Evolutionary conservation across 2,888 invertebrate species (phyloP).

Genomic region (Acrocyrtus sp.): DNA sequence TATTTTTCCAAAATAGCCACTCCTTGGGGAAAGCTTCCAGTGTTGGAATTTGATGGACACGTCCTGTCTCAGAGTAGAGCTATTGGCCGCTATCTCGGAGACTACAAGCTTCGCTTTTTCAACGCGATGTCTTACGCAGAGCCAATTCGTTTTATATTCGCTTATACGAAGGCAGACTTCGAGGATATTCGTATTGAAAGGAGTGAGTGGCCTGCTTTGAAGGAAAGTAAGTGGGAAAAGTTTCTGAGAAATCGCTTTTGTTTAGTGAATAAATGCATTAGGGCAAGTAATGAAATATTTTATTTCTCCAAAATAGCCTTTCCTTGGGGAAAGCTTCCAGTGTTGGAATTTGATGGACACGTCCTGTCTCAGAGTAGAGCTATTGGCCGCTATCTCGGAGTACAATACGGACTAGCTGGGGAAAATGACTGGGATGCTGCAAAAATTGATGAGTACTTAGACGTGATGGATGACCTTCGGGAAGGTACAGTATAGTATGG

Average conservation of each 20-base stretch:
- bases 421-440: conserved; percentile 18
- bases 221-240: conserved; percentile 15
- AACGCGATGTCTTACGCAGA: conserved; percentile 21
- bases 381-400: conserved; percentile 5
- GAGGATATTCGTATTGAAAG: conserved; percentile 32
- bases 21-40: conserved; percentile 16
- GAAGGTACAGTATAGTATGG: neutral
- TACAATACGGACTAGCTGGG: conserved; percentile 1
- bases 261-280: neutral
- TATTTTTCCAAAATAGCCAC: too few species aligned
- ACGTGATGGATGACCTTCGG: conserved; percentile 8
- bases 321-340: conserved; percentile 16
- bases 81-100: conserved; percentile 9
- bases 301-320: too few species aligned
- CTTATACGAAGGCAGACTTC: conserved; percentile 27
- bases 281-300: neutral
- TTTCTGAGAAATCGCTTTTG: neutral
- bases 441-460: conserved; percentile 21
- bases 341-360: conserved; percentile 10
- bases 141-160: conserved; percentile 32
- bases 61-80: conserved; percentile 7
- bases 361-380: conserved; percentile 7
- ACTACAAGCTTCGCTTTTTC: conserved; percentile 28
- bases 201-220: conserved; percentile 31
- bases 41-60: conserved; percentile 10